Base-by-base conservation (phyloP, 2,888 invertebrate species). In the Perizoma affinitatum region DNA sequence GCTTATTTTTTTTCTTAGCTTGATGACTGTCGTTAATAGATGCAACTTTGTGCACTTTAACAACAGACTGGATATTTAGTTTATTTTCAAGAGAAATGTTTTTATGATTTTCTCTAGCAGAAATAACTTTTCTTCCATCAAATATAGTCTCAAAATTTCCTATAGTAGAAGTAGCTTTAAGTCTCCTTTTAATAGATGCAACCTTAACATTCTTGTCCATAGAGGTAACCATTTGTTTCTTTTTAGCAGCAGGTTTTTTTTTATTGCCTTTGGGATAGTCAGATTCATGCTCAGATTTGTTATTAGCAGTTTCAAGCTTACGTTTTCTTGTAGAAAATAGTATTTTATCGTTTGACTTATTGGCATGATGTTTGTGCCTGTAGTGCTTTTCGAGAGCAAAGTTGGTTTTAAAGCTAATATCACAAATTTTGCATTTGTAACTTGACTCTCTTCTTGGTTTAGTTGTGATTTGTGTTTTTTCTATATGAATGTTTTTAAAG, bases 401-500 rank as follows among this genome's bases (percentile, higher is more conserved):
- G 7, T 35, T 3, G 6, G 54, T 36, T 46, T 34, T 11, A 11
- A 55, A 60, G 41, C 33, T 9, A n/a, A 55, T 47, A 46, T 45
- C 43, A 45, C 60, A 60, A 9, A 54, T 47, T 46, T 11, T 45
- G 49, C 60, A 60, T 11, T 11, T 54, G 22, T 47, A 5, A 9
- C 10, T 10, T 45, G 49, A 54, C n/a, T 54, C 42, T 33, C 8
- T 45, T 50, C 7, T 41, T 10, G 33, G 35, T 35, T 10, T 48
- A 41, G 10, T 22, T 22, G 22, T 48, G 44, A 44, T 51, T 40
- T 11, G 6, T 36, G 42, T 40, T 49, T 40, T 40, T 54, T 40
- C 46, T 36, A 44, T 53, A 67, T 80, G 79, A 54, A 72, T 36
- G 42, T 63, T 75, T 67, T 40, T 73, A 34, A 63, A 61, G 56